Evolutionary conservation across 1,140 invertebrate species (phyloP), one percentile per base, ranked within the genome.

Genomic region (Zaprionus lachaisei): DNA sequence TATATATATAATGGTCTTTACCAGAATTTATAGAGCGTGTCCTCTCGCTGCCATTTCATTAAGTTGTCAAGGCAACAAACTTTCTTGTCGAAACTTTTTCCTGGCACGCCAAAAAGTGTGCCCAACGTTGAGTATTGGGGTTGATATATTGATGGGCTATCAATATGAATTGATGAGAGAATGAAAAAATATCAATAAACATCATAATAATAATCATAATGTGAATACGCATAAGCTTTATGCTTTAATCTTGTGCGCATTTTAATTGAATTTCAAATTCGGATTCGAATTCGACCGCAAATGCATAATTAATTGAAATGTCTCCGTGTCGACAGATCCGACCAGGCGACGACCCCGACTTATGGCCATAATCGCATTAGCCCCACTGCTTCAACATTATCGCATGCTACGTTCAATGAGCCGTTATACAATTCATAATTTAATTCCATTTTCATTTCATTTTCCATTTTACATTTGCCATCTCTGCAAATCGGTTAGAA

Each of bases 281-380:
- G 54, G 24, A 17, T 80, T 73, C 66, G 63, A 77, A 58, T 62
- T 80, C 31, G 49, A 55, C 76, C 79, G 57, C 79, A 81, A 89
- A 89, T 81, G 85, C 64, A 71, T 70, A 85, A 90, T 89, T 90
- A 89, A 89, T 90, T 85, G 69, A 90, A 79, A 87, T 73, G 55
- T 84, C 65, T 44, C 28, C 54, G 28, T 24, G 55, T 62, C 34
- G 71, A 34, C 63, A 47, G 41, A 47, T 7, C n/a, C 41, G 7
- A 17, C 37, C 37, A 66, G 38, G 14, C 69, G 28, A 37, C 17
- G 37, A 38, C 28, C 71, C n/a, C 71, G 56, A 72, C 70, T 72
- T 76, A 55, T 41, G 24, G 37, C 44, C 62, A 67, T 89, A 89
- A 89, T 89, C 84, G 75, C 58, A 89, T 89, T 89, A 89, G 79